phyloP scores from a whole-genome alignment of 2,113 vertebrate species.

The Holacanthus passer region DNA sequence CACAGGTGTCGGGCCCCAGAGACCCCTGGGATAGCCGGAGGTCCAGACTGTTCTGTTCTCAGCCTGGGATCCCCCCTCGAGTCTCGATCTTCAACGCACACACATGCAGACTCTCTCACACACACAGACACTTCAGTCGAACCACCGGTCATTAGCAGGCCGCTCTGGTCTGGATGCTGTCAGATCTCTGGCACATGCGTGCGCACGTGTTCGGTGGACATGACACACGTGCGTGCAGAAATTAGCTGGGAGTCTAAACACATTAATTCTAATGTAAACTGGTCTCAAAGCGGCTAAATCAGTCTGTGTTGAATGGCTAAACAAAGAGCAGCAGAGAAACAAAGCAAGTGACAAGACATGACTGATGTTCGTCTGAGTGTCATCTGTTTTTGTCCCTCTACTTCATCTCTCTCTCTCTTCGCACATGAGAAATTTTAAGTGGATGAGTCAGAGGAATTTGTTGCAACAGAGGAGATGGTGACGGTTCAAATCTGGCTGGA shows the following conservation, averaged over 20 bases:
- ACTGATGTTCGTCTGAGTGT: conserved; percentile 30
- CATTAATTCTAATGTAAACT: conserved; percentile 70
- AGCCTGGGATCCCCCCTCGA: conserved; percentile 50
- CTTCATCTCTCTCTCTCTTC: conserved; percentile 20
- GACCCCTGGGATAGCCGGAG: conserved; percentile 64
- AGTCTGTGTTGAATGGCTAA: conserved; percentile 10
- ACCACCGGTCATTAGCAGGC: conserved; percentile 41
- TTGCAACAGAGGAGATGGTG: conserved; percentile 3
- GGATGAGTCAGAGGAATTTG: conserved; percentile 58
- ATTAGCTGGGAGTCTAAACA: conserved; percentile 70
- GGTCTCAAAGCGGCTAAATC: neutral
- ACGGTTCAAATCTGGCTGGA: conserved; percentile 1
- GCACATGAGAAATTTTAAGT: conserved; percentile 16
- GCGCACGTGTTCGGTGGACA: conserved; percentile 37
- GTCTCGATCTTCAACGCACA: conserved; percentile 52
- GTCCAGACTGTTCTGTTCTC: conserved; percentile 68
- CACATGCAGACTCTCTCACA: neutral
- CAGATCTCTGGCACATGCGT: conserved; percentile 45
- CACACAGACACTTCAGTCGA: conserved; percentile 1
- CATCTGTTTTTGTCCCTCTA: conserved; percentile 20
- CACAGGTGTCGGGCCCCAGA: conserved; percentile 77
- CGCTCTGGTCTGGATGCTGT: conserved; percentile 43
- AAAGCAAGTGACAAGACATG: conserved; percentile 39
- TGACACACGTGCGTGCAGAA: conserved; percentile 34
- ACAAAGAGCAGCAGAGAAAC: conserved; percentile 53